Conservation (phyloP, 2,797 vertebrate genomes). For the Artibeus lituratus region DNA sequence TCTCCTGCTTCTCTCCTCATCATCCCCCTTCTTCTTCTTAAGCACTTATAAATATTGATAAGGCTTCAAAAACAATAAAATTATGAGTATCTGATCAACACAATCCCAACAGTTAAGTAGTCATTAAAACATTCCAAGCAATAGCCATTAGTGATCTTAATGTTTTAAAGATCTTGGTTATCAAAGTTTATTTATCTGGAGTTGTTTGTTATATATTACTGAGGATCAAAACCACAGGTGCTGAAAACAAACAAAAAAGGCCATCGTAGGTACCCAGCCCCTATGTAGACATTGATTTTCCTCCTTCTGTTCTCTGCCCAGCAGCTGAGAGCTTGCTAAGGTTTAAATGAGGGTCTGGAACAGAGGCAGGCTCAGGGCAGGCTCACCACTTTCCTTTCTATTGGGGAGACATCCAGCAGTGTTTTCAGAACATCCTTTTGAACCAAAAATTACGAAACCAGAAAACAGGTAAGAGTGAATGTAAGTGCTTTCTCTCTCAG, state of each 20-base stretch:
- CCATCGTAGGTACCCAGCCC: background rate
- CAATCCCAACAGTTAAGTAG: background rate
- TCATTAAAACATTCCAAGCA: background rate
- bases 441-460: background rate
- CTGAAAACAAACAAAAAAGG: background rate
- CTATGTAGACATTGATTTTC: background rate
- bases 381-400: background rate
- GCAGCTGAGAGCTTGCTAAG: background rate
- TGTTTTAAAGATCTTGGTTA: background rate
- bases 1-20: background rate
- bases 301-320: background rate
- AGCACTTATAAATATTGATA: background rate
- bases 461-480: background rate
- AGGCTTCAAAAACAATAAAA: background rate
- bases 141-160: background rate
- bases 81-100: background rate
- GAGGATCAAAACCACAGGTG: background rate
- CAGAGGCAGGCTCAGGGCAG: fast-evolving
- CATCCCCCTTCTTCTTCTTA: background rate
- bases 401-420: background rate
- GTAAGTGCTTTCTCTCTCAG: background rate
- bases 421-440: background rate
- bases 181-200: background rate
- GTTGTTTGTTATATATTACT: background rate
- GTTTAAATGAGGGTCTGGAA: fast-evolving